Conservation (phyloP, 2,113 vertebrate species). For the Corvus hawaiiensis region DNA sequence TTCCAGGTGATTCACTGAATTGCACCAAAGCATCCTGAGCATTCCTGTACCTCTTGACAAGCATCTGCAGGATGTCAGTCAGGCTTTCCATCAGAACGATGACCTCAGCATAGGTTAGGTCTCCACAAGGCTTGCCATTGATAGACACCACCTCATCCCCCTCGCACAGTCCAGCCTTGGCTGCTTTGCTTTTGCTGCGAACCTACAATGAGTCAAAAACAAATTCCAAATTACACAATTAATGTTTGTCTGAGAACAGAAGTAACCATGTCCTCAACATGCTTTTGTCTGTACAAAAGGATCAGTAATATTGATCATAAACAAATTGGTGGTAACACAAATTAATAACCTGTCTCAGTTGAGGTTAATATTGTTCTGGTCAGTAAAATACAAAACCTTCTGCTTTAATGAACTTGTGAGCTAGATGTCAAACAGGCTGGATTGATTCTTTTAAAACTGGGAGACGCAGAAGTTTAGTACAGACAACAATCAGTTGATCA, state of each 20-base stretch:
- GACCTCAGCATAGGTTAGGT: slow-evolving; percentile 83
- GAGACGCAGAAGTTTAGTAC: not conserved
- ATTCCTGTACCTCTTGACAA: slow-evolving; percentile 86
- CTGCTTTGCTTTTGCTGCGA: slow-evolving; percentile 79
- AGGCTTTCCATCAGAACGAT: slow-evolving; percentile 80
- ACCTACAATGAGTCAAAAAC: slow-evolving; percentile 58
- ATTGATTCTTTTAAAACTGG: not conserved
- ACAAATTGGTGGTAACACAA: not conserved
- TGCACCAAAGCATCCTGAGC: not conserved
- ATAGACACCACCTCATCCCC: slow-evolving; percentile 91
- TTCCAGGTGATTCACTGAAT: not conserved
- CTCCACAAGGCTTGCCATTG: slow-evolving; percentile 85
- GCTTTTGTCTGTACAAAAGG: not conserved
- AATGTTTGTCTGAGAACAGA: not conserved
- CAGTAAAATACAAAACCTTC: not conserved
- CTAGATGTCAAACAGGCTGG: not conserved
- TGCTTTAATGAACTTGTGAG: not conserved
- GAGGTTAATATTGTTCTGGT: not conserved
- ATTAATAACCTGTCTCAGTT: not conserved
- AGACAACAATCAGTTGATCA: not conserved
- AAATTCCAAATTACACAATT: not conserved
- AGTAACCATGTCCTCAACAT: not conserved
- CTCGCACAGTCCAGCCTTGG: slow-evolving; percentile 80
- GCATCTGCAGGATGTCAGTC: slow-evolving; percentile 83
- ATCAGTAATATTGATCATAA: not conserved